These are phyloP conservation scores for Eucidaris tribuloides DNA, from an alignment of 35 echinoderm and acorn worm species.

Conservation along the genomic window DNA sequence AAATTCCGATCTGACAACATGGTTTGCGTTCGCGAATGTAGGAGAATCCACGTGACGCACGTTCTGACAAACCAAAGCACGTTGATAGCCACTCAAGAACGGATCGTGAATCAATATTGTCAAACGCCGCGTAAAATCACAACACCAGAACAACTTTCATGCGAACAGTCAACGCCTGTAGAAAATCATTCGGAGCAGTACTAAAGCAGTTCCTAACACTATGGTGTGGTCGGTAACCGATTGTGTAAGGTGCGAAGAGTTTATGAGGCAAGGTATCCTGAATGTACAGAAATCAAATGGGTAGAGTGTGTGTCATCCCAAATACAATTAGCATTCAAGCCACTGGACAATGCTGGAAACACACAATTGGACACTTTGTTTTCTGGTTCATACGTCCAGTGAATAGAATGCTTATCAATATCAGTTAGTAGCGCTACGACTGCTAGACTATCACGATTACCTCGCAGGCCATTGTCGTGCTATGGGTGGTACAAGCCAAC, in stretches of 20 bases:
- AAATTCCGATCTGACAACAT: neutral
- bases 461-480: no score
- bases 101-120: constrained; percentile 43
- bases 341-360: no score
- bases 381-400: no score
- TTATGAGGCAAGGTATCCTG: no score
- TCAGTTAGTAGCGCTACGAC: no score
- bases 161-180: constrained; percentile 26
- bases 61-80: constrained; percentile 40
- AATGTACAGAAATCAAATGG: no score
- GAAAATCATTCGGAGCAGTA: constrained; percentile 55
- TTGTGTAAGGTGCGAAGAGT: constrained; percentile 4
- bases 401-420: no score
- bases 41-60: constrained; percentile 18
- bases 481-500: no score
- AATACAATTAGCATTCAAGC: no score
- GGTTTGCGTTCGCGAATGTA: neutral
- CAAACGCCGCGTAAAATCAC: constrained; percentile 71
- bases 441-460: no score
- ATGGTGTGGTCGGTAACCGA: constrained; percentile 24
- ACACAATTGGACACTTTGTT: no score
- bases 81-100: constrained; percentile 29
- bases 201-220: constrained; percentile 63
- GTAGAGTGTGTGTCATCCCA: no score
- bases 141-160: constrained; percentile 58